Base-by-base conservation (phyloP, 2,888 invertebrate genomes). In the Dynastes tityus region DNA sequence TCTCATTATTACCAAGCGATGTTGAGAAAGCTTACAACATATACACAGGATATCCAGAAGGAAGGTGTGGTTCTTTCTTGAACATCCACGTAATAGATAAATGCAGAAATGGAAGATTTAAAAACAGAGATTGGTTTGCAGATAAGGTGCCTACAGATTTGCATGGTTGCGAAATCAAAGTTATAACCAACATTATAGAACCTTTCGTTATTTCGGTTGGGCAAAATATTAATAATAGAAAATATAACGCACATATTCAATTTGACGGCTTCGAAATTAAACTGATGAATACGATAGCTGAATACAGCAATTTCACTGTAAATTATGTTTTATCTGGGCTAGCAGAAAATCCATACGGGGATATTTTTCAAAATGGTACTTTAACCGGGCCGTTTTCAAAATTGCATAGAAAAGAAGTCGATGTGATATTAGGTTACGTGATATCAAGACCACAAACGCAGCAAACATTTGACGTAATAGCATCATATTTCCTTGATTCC, bases 341-440 rank as follows among this genome's bases (percentile, higher is more conserved):
- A 13, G 40, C 40, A 8, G 13, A n/a, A 55, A 80, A 83, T 71
- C 79, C 80, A 22, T 84, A 85, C 83, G 85, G 85, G 13, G 68
- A 77, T 22, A 74, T 85, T 40, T 80, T 74, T 27, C 22, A 76
- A 9, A 85, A 87, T 68, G 84, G 85, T 49, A 82, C 83, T 4
- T 80, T 80, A 27, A 83, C 82, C 6, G 87, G 87, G 2, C 80
- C 86, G n/a, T 81, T 87, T 63, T 81, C 82, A 22, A 74, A 79
- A 13, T 71, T 88, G n/a, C 76, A 82, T 77, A 81, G 84, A n/a
- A 84, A 82, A 40, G 68, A 82, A 65, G 84, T 84, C 5, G 87
- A 88, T 79, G 79, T 87, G 11, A 85, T 84, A 13, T 82, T 88
- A 27, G 88, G 88, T 0, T 85, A 86, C 13, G 85, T 88, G 65